Percentiles rank a stretch among this genome's conserved stretches.
Evolutionary conservation across 2,888 invertebrate species (phyloP).

Genomic region (Cosmopolites sordidus): DNA sequence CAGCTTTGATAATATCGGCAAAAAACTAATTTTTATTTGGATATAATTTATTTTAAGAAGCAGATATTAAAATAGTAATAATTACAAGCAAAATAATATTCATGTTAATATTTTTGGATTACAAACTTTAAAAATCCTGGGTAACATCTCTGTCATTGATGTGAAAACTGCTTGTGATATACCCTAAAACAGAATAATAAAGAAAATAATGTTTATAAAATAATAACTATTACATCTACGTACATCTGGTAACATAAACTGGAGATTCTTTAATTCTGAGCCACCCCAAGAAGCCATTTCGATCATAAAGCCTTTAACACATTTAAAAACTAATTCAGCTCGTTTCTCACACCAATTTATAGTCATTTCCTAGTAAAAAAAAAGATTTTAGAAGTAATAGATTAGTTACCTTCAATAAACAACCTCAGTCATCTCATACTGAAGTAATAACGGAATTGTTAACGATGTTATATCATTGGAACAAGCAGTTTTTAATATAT

Average conservation of each 20-base stretch:
- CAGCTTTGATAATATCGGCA: too few relatives aligned
- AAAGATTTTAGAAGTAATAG: background rate
- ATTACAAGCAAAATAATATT: too few relatives aligned
- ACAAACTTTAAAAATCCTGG: slow-evolving; percentile 90
- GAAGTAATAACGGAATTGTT: slow-evolving; percentile 86
- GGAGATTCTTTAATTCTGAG: slow-evolving; percentile 81
- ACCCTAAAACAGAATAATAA: slow-evolving; percentile 51
- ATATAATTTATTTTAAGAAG: too few relatives aligned
- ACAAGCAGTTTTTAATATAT: slow-evolving; percentile 93
- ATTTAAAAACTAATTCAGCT: slow-evolving; percentile 96
- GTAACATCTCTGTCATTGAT: slow-evolving; percentile 80
- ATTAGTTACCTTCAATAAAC: slow-evolving; percentile 31
- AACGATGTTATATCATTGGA: slow-evolving; percentile 89
- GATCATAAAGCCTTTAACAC: slow-evolving; percentile 99
- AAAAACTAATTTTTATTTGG: too few relatives aligned
- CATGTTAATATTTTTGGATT: slow-evolving; percentile 80
- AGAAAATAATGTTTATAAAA: slow-evolving; percentile 4
- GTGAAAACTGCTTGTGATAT: slow-evolving; percentile 80
- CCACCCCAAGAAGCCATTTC: slow-evolving; percentile 95
- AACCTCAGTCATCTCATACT: slow-evolving; percentile 94
- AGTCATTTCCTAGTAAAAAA: slow-evolving; percentile 73
- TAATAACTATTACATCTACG: background rate
- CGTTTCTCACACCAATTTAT: slow-evolving; percentile 93
- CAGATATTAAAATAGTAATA: too few relatives aligned
- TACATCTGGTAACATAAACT: slow-evolving; percentile 79